Base-by-base conservation (phyloP, 2,113 vertebrate species). In the Burhinus oedicnemus region DNA sequence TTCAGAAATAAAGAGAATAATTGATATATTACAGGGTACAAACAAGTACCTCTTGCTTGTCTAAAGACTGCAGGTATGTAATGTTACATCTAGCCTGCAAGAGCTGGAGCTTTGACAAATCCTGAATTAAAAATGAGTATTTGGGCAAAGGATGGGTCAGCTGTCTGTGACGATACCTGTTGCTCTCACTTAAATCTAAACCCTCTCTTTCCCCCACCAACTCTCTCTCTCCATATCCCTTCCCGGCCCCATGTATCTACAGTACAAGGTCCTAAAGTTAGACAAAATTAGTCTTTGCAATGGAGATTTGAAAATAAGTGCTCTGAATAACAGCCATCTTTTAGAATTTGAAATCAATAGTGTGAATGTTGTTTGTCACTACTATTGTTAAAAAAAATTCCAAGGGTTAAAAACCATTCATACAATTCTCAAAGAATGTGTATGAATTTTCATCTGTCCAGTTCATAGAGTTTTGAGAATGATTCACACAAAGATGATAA, bases 381-480 rank as follows among this genome's bases (percentile, higher is more conserved):
- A 30, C 7, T 55, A 5, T 13, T 68, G 38, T 25, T 54, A 87
- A 86, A 5, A 86, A 6, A 6, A 58, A 26, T 8, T 69, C 27
- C 10, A 65, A 54, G 5, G 3, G 52, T 68, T 86, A 89, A 72
- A 90, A 91, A 51, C 9, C 2, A 47, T 64, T 58, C 5, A 36
- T 19, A 47, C 52, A 0, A 34, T 49, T 91, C 18, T n/a, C 0
- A 0, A 74, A 75, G 23, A 74, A 83, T 19, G 1, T 22, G 5
- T 34, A 55, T 51, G 21, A 87, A 87, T 70, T 54, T 62, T 79
- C 21, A 62, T 23, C 32, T 45, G 17, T 87, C 12, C 4, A 19
- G 1, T 52, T 84, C 32, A 78, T 1, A 44, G 18, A 61, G 2
- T 80, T 95, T 80, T 61, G 26, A 77, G 40, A 96, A 51, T 40